Percentiles rank a stretch among this genome's conserved stretches.
phyloP scores from a whole-genome alignment of 2,113 vertebrate genomes.

The Helogale parvula region DNA sequence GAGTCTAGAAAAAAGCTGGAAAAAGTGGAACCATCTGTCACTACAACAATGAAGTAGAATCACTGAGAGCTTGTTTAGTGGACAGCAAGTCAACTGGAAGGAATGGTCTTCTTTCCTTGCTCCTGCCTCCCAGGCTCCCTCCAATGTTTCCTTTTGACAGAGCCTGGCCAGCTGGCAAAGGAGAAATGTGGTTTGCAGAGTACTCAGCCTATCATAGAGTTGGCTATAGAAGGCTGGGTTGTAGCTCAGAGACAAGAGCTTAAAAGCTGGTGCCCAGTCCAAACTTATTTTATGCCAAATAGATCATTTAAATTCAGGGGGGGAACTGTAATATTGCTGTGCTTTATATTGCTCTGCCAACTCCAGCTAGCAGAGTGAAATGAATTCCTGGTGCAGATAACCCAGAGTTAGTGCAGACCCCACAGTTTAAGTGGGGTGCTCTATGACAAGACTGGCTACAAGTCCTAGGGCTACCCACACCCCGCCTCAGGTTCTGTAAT shows the following conservation, averaged over 20 bases:
- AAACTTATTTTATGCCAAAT: constrained; percentile 18
- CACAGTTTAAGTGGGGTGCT: not conserved
- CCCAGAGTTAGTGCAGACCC: not conserved
- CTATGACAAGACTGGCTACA: not conserved
- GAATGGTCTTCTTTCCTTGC: not conserved
- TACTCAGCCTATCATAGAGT: not conserved
- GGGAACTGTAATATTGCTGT: not conserved
- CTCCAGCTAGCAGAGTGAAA: not conserved
- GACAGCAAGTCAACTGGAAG: not conserved
- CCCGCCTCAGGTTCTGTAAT: not conserved
- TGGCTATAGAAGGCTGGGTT: not conserved
- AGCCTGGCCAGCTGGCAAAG: not conserved
- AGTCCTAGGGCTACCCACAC: not conserved
- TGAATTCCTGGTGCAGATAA: not conserved
- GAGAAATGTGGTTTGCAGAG: not conserved
- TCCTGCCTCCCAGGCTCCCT: not conserved
- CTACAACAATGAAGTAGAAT: not conserved
- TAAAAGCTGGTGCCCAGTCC: not conserved
- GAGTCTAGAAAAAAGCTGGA: not conserved
- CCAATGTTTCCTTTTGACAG: not conserved
- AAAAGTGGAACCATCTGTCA: not conserved
- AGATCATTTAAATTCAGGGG: not conserved
- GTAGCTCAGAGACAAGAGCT: not conserved
- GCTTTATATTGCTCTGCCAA: not conserved
- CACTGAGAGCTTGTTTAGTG: not conserved